Evolutionary conservation across 1,140 invertebrate species (phyloP).

Genomic region (Dendrolimus kikuchii): DNA sequence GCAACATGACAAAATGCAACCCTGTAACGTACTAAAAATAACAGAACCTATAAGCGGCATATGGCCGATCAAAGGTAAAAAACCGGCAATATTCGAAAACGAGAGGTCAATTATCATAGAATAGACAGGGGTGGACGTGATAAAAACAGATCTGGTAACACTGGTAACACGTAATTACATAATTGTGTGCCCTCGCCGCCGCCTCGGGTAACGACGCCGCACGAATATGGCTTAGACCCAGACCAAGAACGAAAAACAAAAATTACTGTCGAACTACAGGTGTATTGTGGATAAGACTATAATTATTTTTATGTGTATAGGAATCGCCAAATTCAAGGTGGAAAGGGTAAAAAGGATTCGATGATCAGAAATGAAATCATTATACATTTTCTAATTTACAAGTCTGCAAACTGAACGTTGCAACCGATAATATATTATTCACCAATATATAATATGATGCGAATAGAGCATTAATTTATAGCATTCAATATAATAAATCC

Average conservation of each 20-base stretch:
- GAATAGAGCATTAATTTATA: too few species aligned
- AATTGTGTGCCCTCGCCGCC: slow-evolving; percentile 55
- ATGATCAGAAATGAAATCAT: too few species aligned
- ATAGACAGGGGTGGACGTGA: slow-evolving; percentile 69
- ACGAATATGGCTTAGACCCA: slow-evolving; percentile 56
- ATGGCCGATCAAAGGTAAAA: slow-evolving; percentile 35
- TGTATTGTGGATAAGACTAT: slow-evolving; percentile 28
- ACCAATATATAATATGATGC: too few species aligned
- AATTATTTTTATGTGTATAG: neutral
- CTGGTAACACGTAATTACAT: slow-evolving; percentile 70
- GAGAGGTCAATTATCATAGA: slow-evolving; percentile 60
- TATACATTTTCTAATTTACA: too few species aligned
- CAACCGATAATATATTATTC: too few species aligned
- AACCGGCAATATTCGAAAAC: slow-evolving; percentile 55
- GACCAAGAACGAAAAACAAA: slow-evolving; percentile 46
- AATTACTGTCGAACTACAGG: slow-evolving; percentile 16
- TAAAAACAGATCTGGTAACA: slow-evolving; percentile 71
- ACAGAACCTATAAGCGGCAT: slow-evolving; percentile 16
- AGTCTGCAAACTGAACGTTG: too few species aligned
- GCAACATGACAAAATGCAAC: too few species aligned
- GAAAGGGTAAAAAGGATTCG: too few species aligned
- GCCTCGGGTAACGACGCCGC: slow-evolving; percentile 59
- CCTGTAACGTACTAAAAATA: slow-evolving; percentile 4
- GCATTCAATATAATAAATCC: too few species aligned
- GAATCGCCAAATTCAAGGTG: neutral